phyloP scores from a whole-genome alignment of 2,888 invertebrate species.

The Girardia tigrina region DNA sequence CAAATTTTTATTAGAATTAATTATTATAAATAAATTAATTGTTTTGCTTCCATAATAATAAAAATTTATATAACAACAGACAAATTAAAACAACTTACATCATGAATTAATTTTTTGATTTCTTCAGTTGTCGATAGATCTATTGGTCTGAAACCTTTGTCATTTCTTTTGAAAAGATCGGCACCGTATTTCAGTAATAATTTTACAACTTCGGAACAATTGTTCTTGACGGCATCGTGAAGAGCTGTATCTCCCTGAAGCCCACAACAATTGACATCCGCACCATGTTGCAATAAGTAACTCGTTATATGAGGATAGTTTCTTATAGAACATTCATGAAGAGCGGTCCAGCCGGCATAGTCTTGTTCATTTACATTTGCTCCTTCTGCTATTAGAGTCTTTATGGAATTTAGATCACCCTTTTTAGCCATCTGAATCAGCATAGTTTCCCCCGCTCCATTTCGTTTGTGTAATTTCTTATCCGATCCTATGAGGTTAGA shows the following conservation, averaged over 20 bases:
- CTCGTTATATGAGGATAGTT: conserved; percentile 63
- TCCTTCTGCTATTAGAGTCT: conserved; percentile 18
- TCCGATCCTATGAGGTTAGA: conserved; percentile 24
- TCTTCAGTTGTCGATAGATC: conserved; percentile 24
- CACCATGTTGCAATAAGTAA: conserved; percentile 62
- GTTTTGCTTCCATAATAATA: too few species aligned
- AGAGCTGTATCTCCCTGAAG: conserved; percentile 66
- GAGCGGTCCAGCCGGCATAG: conserved; percentile 60
- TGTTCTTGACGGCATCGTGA: conserved; percentile 66
- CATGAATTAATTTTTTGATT: background rate
- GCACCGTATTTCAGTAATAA: conserved; percentile 29
- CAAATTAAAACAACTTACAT: background rate
- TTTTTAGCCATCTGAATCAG: conserved; percentile 34
- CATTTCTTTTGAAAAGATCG: conserved; percentile 26
- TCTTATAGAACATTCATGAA: conserved; percentile 70
- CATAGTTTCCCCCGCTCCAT: conserved; percentile 27
- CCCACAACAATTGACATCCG: conserved; percentile 65
- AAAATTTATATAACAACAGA: too few species aligned
- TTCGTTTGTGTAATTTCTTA: conserved; percentile 29
- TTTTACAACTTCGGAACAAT: conserved; percentile 51
- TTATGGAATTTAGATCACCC: conserved; percentile 27
- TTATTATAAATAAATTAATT: background rate
- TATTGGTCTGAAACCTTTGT: conserved; percentile 20
- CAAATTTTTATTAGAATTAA: background rate
- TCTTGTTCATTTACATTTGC: conserved; percentile 34